These are phyloP conservation scores for Pachliopta kotzebuea DNA, from an alignment of 2,888 invertebrate species.

Conservation along the genomic window DNA sequence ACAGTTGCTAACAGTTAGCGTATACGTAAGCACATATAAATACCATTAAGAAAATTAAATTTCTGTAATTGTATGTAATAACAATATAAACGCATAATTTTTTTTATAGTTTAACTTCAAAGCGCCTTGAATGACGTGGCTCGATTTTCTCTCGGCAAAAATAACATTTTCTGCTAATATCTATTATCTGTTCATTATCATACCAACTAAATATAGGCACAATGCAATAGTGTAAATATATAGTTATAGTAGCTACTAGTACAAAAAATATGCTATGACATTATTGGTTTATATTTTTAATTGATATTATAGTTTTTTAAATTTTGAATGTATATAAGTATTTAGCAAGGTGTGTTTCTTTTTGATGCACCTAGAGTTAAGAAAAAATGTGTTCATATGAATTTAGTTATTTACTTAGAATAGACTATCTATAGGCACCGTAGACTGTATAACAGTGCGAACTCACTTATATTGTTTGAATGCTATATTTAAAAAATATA, in stretches of 20 bases:
- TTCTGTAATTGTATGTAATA: too few species aligned
- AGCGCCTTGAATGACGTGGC: not conserved
- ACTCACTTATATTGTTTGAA: conserved; percentile 38
- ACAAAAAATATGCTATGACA: conserved; percentile 25
- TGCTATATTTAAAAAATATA: conserved; percentile 22
- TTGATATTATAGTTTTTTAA: conserved; percentile 27
- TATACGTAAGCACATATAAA: too few species aligned
- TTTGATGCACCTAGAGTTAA: conserved; percentile 68
- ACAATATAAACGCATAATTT: too few species aligned
- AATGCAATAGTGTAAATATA: conserved; percentile 23
- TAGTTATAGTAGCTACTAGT: conserved; percentile 25
- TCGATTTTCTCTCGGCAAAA: not conserved
- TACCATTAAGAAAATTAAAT: too few species aligned
- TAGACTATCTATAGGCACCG: conserved; percentile 51
- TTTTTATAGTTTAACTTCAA: too few species aligned
- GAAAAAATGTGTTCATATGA: conserved; percentile 79
- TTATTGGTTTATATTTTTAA: conserved; percentile 17
- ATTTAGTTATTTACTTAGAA: conserved; percentile 70
- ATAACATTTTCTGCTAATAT: not conserved
- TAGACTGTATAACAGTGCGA: conserved; percentile 75
- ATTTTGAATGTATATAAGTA: conserved; percentile 40
- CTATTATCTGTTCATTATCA: conserved; percentile 13
- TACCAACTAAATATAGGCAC: conserved; percentile 16
- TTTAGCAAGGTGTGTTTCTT: conserved; percentile 59
- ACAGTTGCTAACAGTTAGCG: too few species aligned